Conservation (phyloP, 2,113 vertebrate species). For the Corythaeola cristata region DNA sequence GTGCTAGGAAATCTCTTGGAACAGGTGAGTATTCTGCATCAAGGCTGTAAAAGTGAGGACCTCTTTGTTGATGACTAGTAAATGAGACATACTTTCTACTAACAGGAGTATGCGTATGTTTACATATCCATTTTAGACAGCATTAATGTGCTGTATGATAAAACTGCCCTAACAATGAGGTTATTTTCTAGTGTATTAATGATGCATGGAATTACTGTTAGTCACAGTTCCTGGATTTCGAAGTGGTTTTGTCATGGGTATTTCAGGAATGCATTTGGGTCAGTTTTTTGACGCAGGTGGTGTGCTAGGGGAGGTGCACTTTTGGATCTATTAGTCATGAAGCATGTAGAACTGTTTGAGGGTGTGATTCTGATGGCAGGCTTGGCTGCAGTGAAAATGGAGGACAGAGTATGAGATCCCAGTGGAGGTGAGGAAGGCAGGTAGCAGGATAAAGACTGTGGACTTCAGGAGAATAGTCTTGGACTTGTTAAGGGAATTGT, state of each 20-base stretch:
- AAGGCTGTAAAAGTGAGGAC: background rate
- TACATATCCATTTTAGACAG: background rate
- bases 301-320: background rate
- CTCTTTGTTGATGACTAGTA: background rate
- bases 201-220: background rate
- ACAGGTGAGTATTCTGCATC: background rate
- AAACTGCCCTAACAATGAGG: background rate
- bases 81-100: background rate
- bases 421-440: background rate
- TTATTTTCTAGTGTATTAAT: background rate
- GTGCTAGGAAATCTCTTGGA: background rate
- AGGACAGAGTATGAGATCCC: rapidly evolving
- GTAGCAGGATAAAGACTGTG: background rate
- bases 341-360: background rate
- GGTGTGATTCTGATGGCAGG: background rate
- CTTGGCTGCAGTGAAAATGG: background rate
- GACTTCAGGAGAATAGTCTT: background rate
- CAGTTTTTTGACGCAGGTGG: background rate
- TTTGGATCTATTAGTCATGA: background rate
- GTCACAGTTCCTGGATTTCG: constrained; percentile 1
- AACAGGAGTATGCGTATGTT: background rate
- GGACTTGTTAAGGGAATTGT: background rate
- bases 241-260: background rate
- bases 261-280: background rate
- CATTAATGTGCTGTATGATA: background rate